These are phyloP conservation scores for Tromatobia lineatoria DNA, from an alignment of 2,888 invertebrate genomes.

Conservation along the genomic window DNA sequence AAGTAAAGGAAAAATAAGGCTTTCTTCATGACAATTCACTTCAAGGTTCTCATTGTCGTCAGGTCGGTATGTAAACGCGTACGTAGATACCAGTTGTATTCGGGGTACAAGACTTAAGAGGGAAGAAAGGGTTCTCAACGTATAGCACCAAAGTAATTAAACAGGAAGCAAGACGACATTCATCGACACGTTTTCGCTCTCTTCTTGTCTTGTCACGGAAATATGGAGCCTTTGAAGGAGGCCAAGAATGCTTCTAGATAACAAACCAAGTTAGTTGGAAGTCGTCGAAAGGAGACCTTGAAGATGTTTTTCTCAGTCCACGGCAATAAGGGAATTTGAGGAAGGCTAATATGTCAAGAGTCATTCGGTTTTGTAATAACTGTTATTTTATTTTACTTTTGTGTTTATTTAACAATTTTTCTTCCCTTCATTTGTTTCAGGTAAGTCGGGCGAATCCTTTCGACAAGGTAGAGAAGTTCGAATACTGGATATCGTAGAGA, in stretches of 20 bases:
- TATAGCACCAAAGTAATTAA: conserved; percentile 57
- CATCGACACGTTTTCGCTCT: conserved; percentile 38
- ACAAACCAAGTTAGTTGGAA: conserved; percentile 46
- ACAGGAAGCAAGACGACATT: conserved; percentile 45
- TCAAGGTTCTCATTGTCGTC: conserved; percentile 36
- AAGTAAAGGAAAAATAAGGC: not conserved
- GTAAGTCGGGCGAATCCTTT: conserved; percentile 32
- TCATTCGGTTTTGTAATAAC: not conserved
- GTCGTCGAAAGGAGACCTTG: conserved; percentile 4
- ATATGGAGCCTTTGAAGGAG: conserved; percentile 41
- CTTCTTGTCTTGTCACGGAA: not conserved
- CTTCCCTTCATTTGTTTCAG: conserved; percentile 53
- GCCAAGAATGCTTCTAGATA: conserved; percentile 30
- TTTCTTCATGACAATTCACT: not conserved
- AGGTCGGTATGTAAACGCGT: conserved; percentile 37
- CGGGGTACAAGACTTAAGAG: conserved; percentile 48
- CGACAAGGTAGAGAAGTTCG: not conserved
- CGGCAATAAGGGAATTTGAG: conserved; percentile 4
- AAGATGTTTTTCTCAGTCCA: not conserved
- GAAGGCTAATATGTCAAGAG: not conserved
- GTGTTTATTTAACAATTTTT: conserved; percentile 27
- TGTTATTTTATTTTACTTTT: not conserved
- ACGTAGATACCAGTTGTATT: conserved; percentile 49
- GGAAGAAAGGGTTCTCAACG: conserved; percentile 32
- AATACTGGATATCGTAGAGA: not conserved